Base-by-base conservation (phyloP, 2,888 invertebrate species). In the Leptinotarsa peninsularis region DNA sequence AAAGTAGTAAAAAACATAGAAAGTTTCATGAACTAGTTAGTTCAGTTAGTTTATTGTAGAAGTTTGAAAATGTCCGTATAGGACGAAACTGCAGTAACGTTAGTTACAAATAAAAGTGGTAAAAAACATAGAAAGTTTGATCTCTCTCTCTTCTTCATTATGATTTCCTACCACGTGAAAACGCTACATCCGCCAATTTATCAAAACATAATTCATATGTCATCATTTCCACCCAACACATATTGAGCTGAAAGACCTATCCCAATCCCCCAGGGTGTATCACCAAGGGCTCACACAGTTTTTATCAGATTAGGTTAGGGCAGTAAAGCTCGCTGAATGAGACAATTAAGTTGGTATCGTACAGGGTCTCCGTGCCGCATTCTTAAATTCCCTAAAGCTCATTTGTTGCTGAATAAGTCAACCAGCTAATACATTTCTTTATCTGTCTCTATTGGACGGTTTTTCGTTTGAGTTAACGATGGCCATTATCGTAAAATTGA, bases 341-440 rank as follows among this genome's bases (percentile, higher is more conserved):
- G 84, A 86, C 85, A 86, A 85, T 85, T 84, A 85, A 86, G 84
- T 85, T 83, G 82, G 82, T 84, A 84, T 84, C 84, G 84, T 82
- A 80, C 79, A 78, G 78, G 80, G 81, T 74, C 76, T 79, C 72
- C 76, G 71, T 76, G 80, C 21, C 56, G 70, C 58, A 33, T 70
- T 49, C 54, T 4, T 69, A 43, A 63, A 79, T 81, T 75, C 79
- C 82, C 80, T 76, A 79, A 77, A 82, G 81, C 81, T 80, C 81
- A 82, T 82, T 82, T 80, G 71, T 73, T 76, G 71, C 73, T 27
- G 75, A 76, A 78, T 73, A 73, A 73, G 60, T 76, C 76, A 73
- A 76, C 76, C 73, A 58, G 70, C 67, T 67, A 73, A 71, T 69
- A 72, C 72, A 70, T 70, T 73, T 73, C 73, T 76, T 73, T 76